Percentiles rank a stretch among this genome's conserved stretches.
Conservation (phyloP, 37 sponge, comb jelly and placozoan species). For the Ephydatia muelleri region DNA sequence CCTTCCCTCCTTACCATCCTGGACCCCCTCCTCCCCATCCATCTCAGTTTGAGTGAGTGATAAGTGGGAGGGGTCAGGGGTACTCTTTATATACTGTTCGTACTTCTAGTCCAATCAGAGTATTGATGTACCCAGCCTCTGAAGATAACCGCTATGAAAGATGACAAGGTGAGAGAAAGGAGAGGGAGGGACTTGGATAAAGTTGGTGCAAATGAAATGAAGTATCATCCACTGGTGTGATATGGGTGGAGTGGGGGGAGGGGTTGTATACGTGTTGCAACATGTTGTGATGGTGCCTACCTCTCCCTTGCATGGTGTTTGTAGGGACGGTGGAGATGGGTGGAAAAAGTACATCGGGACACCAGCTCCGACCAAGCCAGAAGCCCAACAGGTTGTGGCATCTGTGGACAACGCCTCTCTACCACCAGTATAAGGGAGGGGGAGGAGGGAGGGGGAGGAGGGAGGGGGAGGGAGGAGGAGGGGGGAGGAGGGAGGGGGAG, state of each 20-base stretch:
- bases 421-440: background rate
- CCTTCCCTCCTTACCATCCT: no score
- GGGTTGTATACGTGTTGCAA: background rate
- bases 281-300: background rate
- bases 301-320: background rate
- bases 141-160: no score
- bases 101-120: no score
- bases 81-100: no score
- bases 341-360: slow-evolving; percentile 20
- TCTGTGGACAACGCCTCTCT: slow-evolving; percentile 30
- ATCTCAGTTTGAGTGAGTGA: no score
- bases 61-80: no score
- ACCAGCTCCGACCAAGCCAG: background rate
- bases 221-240: no score
- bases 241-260: no score
- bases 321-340: slow-evolving; percentile 31
- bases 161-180: no score
- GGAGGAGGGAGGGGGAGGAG: background rate
- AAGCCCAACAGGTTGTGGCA: slow-evolving; percentile 28
- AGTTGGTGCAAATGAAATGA: background rate
- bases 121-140: no score
- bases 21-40: no score
- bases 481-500: background rate
- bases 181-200: no score
- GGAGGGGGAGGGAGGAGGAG: background rate